Evolutionary conservation across 2,888 invertebrate species (phyloP).

Genomic region (Lysandra coridon): DNA sequence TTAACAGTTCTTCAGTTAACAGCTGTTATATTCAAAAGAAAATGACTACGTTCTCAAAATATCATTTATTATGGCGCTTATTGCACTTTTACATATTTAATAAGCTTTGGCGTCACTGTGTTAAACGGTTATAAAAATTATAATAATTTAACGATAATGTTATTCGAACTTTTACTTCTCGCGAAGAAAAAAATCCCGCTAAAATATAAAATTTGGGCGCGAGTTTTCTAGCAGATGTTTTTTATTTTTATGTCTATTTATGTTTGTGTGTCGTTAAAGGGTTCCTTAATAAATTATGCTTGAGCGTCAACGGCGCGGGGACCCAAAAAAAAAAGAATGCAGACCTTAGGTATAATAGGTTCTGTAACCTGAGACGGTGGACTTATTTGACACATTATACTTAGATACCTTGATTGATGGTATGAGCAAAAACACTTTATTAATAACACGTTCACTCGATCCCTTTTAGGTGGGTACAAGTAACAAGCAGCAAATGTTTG

Average conservation of each 20-base stretch:
- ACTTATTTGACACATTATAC: constrained; percentile 55
- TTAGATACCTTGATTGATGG: constrained; percentile 67
- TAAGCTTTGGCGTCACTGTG: background rate
- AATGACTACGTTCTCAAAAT: background rate
- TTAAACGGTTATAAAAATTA: background rate
- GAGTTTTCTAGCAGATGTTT: constrained; percentile 11
- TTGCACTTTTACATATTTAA: background rate
- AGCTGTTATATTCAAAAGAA: background rate
- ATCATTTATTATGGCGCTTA: background rate
- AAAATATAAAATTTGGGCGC: background rate
- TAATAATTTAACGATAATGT: constrained; percentile 5
- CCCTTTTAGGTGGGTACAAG: background rate
- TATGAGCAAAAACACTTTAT: constrained; percentile 39
- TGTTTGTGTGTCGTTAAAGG: constrained; percentile 9
- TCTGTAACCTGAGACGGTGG: constrained; percentile 46
- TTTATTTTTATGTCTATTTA: constrained; percentile 2
- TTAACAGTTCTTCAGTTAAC: too few species aligned
- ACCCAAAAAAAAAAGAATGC: constrained; percentile 28
- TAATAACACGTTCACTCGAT: constrained; percentile 31
- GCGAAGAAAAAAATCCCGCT: background rate
- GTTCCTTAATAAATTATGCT: constrained; percentile 10
- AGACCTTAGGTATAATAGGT: constrained; percentile 35
- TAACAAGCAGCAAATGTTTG: background rate
- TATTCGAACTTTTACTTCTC: background rate
- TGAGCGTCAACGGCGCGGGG: background rate